Conservation (phyloP, 1,140 invertebrate genomes). For the Drusus annulatus region DNA sequence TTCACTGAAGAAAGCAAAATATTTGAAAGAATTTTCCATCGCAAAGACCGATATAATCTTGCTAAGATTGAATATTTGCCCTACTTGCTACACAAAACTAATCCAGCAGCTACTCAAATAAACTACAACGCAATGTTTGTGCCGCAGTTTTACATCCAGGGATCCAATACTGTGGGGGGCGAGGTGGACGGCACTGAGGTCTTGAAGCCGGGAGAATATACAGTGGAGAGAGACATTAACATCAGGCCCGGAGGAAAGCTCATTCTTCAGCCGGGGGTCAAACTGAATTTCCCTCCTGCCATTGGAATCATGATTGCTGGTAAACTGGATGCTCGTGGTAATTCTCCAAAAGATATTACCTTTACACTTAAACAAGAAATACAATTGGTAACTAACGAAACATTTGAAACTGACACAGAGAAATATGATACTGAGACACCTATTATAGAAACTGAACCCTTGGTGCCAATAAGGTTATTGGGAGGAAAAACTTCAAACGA, state of each 20-base stretch:
- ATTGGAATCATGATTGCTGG: constrained; percentile 98
- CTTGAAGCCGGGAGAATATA: constrained; percentile 84
- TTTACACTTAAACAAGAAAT: constrained; percentile 85
- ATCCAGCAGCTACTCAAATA: constrained; percentile 85
- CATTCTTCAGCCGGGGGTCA: constrained; percentile 89
- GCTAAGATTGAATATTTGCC: constrained; percentile 90
- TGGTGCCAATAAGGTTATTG: constrained; percentile 81
- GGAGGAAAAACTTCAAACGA: constrained; percentile 83
- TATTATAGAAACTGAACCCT: constrained; percentile 71
- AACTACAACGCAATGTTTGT: constrained; percentile 82
- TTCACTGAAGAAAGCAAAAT: constrained; percentile 83
- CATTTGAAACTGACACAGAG: constrained; percentile 73
- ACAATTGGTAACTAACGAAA: constrained; percentile 75
- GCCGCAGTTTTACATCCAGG: constrained; percentile 80
- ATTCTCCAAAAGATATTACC: constrained; percentile 81
- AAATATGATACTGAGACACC: constrained; percentile 70
- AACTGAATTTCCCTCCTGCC: constrained; percentile 88
- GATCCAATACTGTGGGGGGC: constrained; percentile 83
- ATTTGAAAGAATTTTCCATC: constrained; percentile 87
- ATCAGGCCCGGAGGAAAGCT: constrained; percentile 90
- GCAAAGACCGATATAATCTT: constrained; percentile 93
- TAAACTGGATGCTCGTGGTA: constrained; percentile 86
- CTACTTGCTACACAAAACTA: constrained; percentile 87
- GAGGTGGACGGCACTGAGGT: constrained; percentile 91
- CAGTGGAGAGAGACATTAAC: constrained; percentile 92